These are phyloP conservation scores for Antedon mediterranea DNA, from an alignment of 53 echinoderm and acorn worm genomes.

Conservation along the genomic window DNA sequence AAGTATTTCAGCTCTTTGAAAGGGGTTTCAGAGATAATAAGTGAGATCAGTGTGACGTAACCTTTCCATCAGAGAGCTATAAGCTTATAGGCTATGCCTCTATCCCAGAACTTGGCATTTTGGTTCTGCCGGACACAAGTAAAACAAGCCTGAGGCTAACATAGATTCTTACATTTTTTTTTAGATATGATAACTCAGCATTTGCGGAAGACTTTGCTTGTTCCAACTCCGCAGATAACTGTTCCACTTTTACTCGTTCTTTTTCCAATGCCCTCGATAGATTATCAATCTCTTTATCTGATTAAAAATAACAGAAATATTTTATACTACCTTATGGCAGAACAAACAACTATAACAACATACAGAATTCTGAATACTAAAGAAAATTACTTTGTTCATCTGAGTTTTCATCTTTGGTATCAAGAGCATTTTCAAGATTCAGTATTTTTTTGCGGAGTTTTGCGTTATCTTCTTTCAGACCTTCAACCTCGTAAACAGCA, in stretches of 20 bases:
- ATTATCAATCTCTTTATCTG: constrained; percentile 69
- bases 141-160: too few species aligned
- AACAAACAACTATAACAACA: too few species aligned
- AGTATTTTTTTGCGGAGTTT: constrained; percentile 62
- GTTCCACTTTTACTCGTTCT: constrained; percentile 70
- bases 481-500: constrained; percentile 84
- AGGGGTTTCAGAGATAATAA: too few species aligned
- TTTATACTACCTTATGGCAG: too few species aligned
- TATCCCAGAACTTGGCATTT: too few species aligned
- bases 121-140: neutral
- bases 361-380: too few species aligned
- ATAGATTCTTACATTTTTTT: constrained; percentile 53
- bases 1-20: too few species aligned
- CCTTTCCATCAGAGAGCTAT: too few species aligned
- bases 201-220: constrained; percentile 48
- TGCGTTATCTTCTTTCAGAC: constrained; percentile 57
- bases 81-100: too few species aligned
- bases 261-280: constrained; percentile 70
- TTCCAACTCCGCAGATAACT: constrained; percentile 66
- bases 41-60: too few species aligned
- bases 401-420: constrained; percentile 68
- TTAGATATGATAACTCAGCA: constrained; percentile 66
- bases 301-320: too few species aligned
- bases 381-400: constrained; percentile 62
- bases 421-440: constrained; percentile 69